Evolutionary conservation across 2,797 vertebrate species (phyloP).

Genomic region (Eupleurogrammus muticus): DNA sequence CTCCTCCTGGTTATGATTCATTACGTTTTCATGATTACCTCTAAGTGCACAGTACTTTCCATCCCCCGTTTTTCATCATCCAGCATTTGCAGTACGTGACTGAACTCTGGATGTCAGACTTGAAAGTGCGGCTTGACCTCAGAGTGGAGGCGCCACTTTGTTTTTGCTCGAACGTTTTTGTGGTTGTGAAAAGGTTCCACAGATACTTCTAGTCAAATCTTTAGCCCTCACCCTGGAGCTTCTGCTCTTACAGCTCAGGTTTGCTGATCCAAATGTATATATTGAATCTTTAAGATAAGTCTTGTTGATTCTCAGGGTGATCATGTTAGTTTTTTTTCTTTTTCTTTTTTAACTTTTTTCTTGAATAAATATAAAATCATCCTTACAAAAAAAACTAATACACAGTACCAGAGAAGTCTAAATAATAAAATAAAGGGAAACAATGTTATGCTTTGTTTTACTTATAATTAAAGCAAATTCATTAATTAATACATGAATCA

Average conservation of each 20-base stretch:
- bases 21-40: constrained; percentile 30
- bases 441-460: too few relatives aligned
- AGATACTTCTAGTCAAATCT: constrained; percentile 15
- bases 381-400: not conserved
- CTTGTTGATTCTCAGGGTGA: not conserved
- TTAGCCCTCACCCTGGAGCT: not conserved
- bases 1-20: constrained; percentile 29
- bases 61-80: not conserved
- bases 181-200: constrained; percentile 44
- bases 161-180: constrained; percentile 39
- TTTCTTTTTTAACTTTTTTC: not conserved
- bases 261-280: not conserved
- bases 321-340: not conserved
- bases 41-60: constrained; percentile 15
- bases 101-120: constrained; percentile 19
- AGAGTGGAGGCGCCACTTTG: constrained; percentile 30
- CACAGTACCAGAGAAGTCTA: not conserved
- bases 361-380: not conserved
- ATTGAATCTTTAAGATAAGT: not conserved
- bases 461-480: too few relatives aligned
- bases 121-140: constrained; percentile 39
- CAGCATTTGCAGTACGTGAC: not conserved
- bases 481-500: too few relatives aligned
- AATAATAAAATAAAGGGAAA: not conserved
- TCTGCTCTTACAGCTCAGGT: not conserved